Evolutionary conservation across 53 echinoderm and acorn worm species (phyloP), one percentile per base, ranked within the genome.

Genomic region (Antedon mediterranea): DNA sequence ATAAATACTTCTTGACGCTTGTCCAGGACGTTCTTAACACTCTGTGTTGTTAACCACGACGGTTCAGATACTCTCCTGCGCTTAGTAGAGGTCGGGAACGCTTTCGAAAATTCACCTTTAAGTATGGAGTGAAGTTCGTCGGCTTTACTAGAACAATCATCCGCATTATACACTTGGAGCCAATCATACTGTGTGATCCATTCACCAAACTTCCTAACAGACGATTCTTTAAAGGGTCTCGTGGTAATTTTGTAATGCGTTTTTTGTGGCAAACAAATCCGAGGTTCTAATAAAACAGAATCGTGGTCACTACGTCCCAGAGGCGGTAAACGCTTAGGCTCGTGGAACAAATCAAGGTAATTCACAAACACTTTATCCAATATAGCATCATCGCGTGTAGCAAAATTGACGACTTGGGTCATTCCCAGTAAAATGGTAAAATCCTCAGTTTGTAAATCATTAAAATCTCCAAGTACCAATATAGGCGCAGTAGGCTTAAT

Each of bases 131-230:
- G 57, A 6, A 57, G 23, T 57, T 18, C 57, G 2, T 11, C 57
- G 2, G 14, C 57, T 57, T 57, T 57, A 18, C 23, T 23, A 3
- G 57, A 57, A 57, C 57, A 57, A 18, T 13, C 3, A 57, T 57
- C 57, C 2, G 11, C 57, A 57, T 11, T 57, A 57, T 57, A 57
- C 9, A 57, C 57, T 18, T 57, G 57, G 57, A 23, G 30, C 81
- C 81, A 80, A 20, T 80, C 33, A 1, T 33, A 43, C 29, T 74
- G 27, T 27, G 74, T 74, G 23, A 80, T 80, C 73, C 81, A 73
- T 27, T 73, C 73, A 28, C 73, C 81, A 73, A 80, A 80, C 4
- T 73, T 3, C n/a, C 81, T 34, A 3, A 80, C 73, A 73, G 81
- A 73, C 7, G 73, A 80, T 34, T 80, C 81, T 4, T 32, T 30